Conservation (phyloP, 35 echinoderm and acorn worm genomes). For the Anneissia japonica region DNA sequence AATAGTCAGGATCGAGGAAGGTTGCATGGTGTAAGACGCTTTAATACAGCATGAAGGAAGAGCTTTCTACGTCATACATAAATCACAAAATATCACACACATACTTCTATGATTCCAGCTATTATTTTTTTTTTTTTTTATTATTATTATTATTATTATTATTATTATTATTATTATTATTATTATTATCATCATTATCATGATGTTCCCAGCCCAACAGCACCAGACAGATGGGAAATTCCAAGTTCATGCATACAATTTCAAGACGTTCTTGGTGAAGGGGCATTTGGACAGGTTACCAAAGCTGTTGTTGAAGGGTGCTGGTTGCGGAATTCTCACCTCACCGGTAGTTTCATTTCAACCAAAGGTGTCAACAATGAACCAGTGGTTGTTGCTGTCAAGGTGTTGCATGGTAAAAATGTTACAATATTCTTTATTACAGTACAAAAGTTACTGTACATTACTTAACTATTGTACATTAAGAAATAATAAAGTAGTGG, state of each 20-base stretch:
- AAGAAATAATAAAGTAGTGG: not conserved
- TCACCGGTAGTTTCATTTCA: conserved; percentile 38
- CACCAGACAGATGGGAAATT: conserved; percentile 85
- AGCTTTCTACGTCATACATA: no score
- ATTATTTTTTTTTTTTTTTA: no score
- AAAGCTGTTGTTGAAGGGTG: conserved; percentile 66
- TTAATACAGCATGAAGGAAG: no score
- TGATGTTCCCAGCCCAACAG: not conserved
- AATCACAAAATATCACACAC: no score
- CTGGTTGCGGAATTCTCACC: conserved; percentile 34
- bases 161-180: no score
- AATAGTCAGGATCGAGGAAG: no score
- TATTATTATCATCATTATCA: no score
- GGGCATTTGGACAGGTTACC: conserved; percentile 86
- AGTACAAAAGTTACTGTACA: not conserved
- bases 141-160: no score
- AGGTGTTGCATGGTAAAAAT: conserved; percentile 82
- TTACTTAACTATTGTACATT: not conserved
- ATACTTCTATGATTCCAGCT: no score
- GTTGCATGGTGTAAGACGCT: no score
- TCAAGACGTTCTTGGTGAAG: conserved; percentile 64
- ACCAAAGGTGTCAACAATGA: conserved; percentile 50
- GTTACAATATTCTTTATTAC: not conserved
- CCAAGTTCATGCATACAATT: conserved; percentile 45
- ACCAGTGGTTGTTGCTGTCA: conserved; percentile 65